Evolutionary conservation across 2,113 vertebrate species (phyloP).

Genomic region (Phalacrocorax aristotelis): DNA sequence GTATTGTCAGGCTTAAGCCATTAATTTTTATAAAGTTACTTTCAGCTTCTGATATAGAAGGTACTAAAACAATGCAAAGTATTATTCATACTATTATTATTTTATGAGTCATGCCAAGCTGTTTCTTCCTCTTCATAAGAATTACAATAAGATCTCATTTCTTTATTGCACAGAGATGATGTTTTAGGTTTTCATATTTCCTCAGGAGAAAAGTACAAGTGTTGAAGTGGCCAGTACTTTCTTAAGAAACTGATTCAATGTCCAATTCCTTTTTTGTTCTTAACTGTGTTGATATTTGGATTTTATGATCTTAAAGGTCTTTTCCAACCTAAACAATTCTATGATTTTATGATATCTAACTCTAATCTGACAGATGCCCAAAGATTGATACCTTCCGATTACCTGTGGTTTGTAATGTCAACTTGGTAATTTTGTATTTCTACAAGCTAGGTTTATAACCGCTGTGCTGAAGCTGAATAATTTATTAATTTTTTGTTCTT

Average conservation of each 20-base stretch:
- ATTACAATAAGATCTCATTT: constrained; percentile 33
- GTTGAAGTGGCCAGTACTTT: neutral
- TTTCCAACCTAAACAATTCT: too few species aligned
- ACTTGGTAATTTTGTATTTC: neutral
- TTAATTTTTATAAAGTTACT: constrained; percentile 42
- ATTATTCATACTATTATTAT: constrained; percentile 54
- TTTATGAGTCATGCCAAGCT: constrained; percentile 47
- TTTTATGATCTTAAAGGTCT: too few species aligned
- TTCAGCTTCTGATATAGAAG: neutral
- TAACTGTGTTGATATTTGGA: neutral
- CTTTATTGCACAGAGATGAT: neutral
- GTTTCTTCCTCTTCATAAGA: constrained; percentile 17
- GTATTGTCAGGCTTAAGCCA: constrained; percentile 1
- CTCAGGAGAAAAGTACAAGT: neutral
- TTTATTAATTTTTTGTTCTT: neutral
- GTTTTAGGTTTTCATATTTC: neutral
- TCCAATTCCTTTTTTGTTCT: neutral
- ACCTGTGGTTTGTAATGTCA: neutral
- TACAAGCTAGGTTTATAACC: neutral
- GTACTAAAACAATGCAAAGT: constrained; percentile 31
- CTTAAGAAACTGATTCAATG: neutral
- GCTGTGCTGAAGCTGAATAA: neutral
- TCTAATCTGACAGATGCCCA: neutral
- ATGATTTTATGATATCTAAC: neutral
- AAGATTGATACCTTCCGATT: constrained; percentile 29